Conservation (phyloP, 2,113 vertebrate genomes). For the Rousettus leschenaultii region DNA sequence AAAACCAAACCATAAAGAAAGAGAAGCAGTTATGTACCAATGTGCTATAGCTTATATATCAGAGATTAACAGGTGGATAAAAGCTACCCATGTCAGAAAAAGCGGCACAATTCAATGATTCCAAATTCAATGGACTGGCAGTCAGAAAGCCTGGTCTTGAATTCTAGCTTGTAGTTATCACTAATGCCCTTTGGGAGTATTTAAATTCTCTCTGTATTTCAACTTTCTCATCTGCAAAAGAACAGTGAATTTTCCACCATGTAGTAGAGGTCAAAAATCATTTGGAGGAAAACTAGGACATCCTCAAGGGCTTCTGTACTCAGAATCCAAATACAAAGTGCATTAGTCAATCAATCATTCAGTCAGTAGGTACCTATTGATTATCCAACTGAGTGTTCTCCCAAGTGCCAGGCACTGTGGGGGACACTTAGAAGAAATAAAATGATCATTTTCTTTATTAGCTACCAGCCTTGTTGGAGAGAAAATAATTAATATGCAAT, state of each 20-base stretch:
- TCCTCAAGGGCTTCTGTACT: slow-evolving; percentile 46
- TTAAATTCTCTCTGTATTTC: slow-evolving; percentile 47
- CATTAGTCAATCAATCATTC: slow-evolving; percentile 56
- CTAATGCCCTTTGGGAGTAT: not conserved
- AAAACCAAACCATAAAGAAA: not conserved
- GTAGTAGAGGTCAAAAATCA: slow-evolving; percentile 43
- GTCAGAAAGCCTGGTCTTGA: slow-evolving; percentile 5
- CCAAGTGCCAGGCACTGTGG: not conserved
- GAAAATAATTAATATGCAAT: slow-evolving; percentile 14
- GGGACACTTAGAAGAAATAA: not conserved
- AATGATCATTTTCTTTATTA: slow-evolving; percentile 49
- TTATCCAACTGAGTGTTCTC: slow-evolving; percentile 51
- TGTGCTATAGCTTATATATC: not conserved
- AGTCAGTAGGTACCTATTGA: slow-evolving; percentile 64
- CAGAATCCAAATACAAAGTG: slow-evolving; percentile 52
- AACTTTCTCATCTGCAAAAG: slow-evolving; percentile 37
- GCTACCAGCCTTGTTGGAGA: not conserved
- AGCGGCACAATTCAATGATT: not conserved
- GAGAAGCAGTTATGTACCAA: not conserved
- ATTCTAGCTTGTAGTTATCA: slow-evolving; percentile 3
- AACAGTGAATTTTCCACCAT: slow-evolving; percentile 15
- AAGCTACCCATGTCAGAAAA: slow-evolving; percentile 9
- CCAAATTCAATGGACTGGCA: not conserved
- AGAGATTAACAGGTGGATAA: slow-evolving; percentile 6
- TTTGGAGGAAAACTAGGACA: slow-evolving; percentile 40